phyloP scores from a whole-genome alignment of 2,113 vertebrate genomes.

The Trogon melanurus region DNA sequence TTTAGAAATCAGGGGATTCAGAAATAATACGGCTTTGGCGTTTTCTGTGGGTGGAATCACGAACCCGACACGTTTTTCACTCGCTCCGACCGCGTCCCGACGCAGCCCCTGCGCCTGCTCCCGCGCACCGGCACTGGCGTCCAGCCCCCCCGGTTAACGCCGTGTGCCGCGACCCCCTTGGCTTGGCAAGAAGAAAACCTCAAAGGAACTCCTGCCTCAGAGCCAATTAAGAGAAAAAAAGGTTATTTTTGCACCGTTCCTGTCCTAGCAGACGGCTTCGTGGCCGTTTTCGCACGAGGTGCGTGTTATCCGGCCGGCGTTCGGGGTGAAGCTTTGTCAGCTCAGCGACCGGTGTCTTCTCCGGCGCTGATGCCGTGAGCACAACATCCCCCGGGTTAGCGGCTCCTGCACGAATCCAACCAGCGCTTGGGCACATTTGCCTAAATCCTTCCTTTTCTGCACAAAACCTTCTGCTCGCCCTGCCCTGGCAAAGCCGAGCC shows the following conservation, averaged over 20 bases:
- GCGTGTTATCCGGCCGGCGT: rapidly evolving
- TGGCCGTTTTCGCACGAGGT: rapidly evolving
- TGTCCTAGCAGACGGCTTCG: rapidly evolving
- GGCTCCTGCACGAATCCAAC: neutral
- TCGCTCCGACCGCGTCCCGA: neutral
- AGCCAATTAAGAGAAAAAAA: neutral
- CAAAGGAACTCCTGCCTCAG: neutral
- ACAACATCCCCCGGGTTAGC: neutral
- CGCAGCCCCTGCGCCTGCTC: neutral
- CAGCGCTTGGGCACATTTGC: neutral
- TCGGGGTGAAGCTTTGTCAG: neutral
- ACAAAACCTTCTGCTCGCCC: neutral
- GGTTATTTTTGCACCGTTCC: rapidly evolving
- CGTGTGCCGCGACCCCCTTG: rapidly evolving
- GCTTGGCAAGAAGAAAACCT: neutral
- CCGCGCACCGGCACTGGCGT: neutral
- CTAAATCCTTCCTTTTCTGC: neutral
- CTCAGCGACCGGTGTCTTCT: neutral
- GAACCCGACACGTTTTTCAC: neutral
- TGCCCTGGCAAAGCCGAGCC: neutral
- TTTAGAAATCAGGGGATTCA: conserved; percentile 40
- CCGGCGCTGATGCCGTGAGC: neutral
- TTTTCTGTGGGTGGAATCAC: neutral
- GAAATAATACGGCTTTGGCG: conserved; percentile 36
- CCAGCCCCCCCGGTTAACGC: neutral